Percentiles rank a stretch among this genome's conserved stretches.
Evolutionary conservation across 2,113 vertebrate genomes (phyloP).

Genomic region (Okapia johnstoni): DNA sequence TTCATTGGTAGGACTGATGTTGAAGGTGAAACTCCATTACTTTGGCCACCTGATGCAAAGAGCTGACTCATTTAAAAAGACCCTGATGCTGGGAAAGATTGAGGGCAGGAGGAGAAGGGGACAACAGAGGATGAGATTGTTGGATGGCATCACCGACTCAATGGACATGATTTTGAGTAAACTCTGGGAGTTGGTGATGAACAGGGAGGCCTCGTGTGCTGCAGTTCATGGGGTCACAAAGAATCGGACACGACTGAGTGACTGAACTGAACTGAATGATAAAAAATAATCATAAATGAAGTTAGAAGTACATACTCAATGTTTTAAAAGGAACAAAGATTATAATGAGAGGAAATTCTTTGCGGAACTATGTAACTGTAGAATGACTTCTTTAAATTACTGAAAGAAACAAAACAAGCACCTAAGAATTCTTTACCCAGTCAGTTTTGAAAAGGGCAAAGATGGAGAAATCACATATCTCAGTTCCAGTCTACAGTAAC

Average conservation of each 20-base stretch:
- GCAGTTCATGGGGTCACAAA: neutral
- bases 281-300: neutral
- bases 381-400: neutral
- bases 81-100: neutral
- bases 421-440: neutral
- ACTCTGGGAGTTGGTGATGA: neutral
- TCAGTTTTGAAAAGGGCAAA: neutral
- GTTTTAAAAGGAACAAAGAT: neutral
- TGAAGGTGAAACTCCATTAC: neutral
- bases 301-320: neutral
- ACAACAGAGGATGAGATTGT: neutral
- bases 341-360: neutral
- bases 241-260: rapidly evolving
- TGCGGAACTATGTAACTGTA: neutral
- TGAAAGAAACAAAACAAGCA: neutral
- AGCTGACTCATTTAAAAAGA: neutral
- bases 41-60: neutral
- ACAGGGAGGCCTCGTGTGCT: rapidly evolving
- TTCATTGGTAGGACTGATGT: neutral
- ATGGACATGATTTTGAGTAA: neutral
- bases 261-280: neutral
- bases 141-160: neutral
- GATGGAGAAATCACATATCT: neutral
- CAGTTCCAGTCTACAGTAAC: neutral
- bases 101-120: neutral